phyloP scores from a whole-genome alignment of 2,797 vertebrate genomes.

The Anabas testudineus region DNA sequence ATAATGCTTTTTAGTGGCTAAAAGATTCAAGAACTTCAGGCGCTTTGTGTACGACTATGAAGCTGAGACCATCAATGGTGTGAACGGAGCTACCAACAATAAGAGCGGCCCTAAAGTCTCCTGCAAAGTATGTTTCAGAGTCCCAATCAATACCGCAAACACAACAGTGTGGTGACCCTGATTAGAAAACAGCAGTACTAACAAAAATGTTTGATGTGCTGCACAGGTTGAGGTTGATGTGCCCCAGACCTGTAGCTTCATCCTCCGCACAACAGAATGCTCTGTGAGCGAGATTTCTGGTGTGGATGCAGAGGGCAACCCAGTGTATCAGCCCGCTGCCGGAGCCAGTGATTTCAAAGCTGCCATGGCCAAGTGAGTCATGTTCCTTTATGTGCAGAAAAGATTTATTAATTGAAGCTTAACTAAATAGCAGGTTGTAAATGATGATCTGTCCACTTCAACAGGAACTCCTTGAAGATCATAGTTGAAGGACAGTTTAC shows the following conservation, averaged over 20 bases:
- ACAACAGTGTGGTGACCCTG: not conserved
- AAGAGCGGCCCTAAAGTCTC: slow-evolving; percentile 88
- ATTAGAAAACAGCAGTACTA: slow-evolving; percentile 4
- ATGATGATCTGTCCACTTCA: slow-evolving; percentile 30
- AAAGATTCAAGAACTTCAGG: slow-evolving; percentile 89
- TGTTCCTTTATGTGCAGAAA: not conserved
- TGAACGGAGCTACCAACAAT: slow-evolving; percentile 83
- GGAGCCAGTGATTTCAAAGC: slow-evolving; percentile 86
- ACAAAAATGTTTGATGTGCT: slow-evolving; percentile 25
- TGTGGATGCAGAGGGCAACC: slow-evolving; percentile 74
- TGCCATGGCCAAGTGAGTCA: slow-evolving; percentile 90
- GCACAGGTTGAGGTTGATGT: slow-evolving; percentile 93
- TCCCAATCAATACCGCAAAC: not conserved
- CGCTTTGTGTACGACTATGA: slow-evolving; percentile 91
- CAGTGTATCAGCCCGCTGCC: slow-evolving; percentile 82
- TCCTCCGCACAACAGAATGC: slow-evolving; percentile 89
- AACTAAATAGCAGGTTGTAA: slow-evolving; percentile 22
- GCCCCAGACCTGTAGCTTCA: slow-evolving; percentile 90
- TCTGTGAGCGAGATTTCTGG: slow-evolving; percentile 86
- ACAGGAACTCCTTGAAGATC: slow-evolving; percentile 80
- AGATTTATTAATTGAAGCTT: not conserved
- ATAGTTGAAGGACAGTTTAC: slow-evolving; percentile 76
- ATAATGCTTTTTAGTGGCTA: slow-evolving; percentile 83
- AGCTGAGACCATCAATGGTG: slow-evolving; percentile 87
- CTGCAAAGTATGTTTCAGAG: slow-evolving; percentile 85